These are phyloP conservation scores for Apostichopus parvimensis DNA, from an alignment of 35 echinoderm and acorn worm species.

Conservation along the genomic window DNA sequence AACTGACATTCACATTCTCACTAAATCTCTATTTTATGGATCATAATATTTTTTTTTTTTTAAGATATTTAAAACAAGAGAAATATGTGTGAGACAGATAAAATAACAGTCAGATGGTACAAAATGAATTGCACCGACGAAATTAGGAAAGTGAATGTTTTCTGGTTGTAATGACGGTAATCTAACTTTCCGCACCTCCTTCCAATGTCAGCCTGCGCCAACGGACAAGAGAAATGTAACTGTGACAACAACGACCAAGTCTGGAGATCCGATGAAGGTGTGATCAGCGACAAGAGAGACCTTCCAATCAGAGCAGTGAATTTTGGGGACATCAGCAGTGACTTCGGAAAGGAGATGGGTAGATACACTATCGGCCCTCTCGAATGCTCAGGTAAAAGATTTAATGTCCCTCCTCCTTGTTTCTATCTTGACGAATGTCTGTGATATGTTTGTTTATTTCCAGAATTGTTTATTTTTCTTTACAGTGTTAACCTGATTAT, in stretches of 20 bases:
- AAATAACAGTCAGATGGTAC: too few species aligned
- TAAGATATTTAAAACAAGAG: too few species aligned
- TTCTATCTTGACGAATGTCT: neutral
- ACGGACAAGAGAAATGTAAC: slow-evolving; percentile 45
- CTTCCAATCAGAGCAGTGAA: slow-evolving; percentile 55
- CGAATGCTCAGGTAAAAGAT: slow-evolving; percentile 34
- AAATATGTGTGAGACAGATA: too few species aligned
- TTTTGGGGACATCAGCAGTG: slow-evolving; percentile 64
- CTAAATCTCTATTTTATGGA: too few species aligned
- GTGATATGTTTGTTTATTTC: neutral
- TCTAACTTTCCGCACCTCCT: too few species aligned
- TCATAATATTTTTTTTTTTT: too few species aligned
- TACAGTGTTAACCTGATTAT: neutral
- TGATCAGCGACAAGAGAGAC: slow-evolving; percentile 43
- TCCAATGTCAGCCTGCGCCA: slow-evolving; percentile 38
- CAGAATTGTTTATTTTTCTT: neutral
- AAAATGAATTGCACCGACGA: too few species aligned
- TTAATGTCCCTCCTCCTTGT: neutral
- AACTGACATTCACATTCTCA: too few species aligned
- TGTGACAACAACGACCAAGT: slow-evolving; percentile 64
- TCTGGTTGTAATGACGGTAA: too few species aligned
- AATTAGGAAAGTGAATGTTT: too few species aligned
- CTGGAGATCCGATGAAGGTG: slow-evolving; percentile 45
- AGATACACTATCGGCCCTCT: slow-evolving; percentile 63
- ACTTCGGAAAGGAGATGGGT: slow-evolving; percentile 51